Percentiles rank a stretch among this genome's conserved stretches.
Evolutionary conservation across 2,113 vertebrate genomes (phyloP).

Genomic region (Grammomys surdaster): DNA sequence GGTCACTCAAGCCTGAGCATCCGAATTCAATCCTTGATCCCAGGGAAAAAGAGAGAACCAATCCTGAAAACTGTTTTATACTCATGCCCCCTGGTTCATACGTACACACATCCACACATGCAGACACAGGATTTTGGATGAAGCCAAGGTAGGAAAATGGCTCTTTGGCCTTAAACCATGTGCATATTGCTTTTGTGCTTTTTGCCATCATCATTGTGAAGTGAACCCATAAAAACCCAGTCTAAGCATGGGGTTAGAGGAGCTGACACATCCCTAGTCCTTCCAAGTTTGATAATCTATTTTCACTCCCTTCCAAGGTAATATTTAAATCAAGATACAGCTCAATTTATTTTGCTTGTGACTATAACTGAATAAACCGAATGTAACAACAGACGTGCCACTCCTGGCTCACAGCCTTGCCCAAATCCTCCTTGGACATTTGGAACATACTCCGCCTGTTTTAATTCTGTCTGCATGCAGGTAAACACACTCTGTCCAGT

Average conservation of each 20-base stretch:
- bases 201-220: background rate
- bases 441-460: background rate
- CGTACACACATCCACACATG: background rate
- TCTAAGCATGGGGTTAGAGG: background rate
- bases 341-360: conserved; percentile 59
- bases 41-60: background rate
- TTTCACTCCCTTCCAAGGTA: conserved; percentile 23
- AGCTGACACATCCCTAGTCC: background rate
- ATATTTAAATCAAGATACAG: conserved; percentile 59
- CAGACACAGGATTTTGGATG: background rate
- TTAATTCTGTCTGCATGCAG: conserved; percentile 9
- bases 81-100: background rate
- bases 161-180: background rate
- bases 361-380: conserved; percentile 69
- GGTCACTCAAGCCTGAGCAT: too few species aligned
- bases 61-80: background rate
- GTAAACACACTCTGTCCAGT: background rate
- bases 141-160: background rate
- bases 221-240: background rate
- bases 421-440: background rate
- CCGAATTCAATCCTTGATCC: background rate
- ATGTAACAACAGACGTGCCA: conserved; percentile 21
- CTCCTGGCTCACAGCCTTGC: conserved; percentile 18
- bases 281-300: conserved; percentile 53
- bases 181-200: background rate